Evolutionary conservation across 2,888 invertebrate genomes (phyloP).

Genomic region (Drosophila buzzatii): DNA sequence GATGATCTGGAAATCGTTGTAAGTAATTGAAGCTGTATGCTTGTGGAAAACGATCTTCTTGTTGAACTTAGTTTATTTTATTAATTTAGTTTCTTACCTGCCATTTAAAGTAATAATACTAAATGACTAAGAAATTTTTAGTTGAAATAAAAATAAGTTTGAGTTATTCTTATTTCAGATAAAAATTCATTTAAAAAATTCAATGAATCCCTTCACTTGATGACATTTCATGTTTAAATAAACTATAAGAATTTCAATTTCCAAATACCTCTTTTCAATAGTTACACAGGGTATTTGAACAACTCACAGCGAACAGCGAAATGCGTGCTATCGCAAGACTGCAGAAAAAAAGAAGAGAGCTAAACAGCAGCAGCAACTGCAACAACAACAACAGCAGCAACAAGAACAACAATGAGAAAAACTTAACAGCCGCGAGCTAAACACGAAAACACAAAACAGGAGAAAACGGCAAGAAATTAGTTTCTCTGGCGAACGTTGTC

Average conservation of each 20-base stretch:
- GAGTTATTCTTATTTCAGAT: no score
- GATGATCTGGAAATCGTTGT: not conserved
- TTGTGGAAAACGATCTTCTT: no score
- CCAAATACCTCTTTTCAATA: not conserved
- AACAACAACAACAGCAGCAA: conserved; percentile 20
- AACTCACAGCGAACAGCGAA: conserved; percentile 26
- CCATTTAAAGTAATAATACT: not conserved
- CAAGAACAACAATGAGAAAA: conserved; percentile 35
- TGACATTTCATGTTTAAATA: not conserved
- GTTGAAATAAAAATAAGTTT: no score
- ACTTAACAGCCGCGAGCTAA: conserved; percentile 72
- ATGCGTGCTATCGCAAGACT: conserved; percentile 44
- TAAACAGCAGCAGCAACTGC: conserved; percentile 11
- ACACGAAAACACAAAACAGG: conserved; percentile 56
- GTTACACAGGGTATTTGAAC: not conserved
- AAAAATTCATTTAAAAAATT: no score
- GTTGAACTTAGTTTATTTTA: no score
- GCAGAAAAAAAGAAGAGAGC: conserved; percentile 29
- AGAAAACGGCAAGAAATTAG: conserved; percentile 71
- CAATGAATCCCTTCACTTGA: no score
- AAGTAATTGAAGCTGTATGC: no score
- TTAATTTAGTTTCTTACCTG: no score
- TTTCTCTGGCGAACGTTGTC: conserved; percentile 62
- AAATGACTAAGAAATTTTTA: not conserved
- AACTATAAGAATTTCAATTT: no score